Evolutionary conservation across 2,113 vertebrate species (phyloP).

Genomic region (Ictalurus furcatus): DNA sequence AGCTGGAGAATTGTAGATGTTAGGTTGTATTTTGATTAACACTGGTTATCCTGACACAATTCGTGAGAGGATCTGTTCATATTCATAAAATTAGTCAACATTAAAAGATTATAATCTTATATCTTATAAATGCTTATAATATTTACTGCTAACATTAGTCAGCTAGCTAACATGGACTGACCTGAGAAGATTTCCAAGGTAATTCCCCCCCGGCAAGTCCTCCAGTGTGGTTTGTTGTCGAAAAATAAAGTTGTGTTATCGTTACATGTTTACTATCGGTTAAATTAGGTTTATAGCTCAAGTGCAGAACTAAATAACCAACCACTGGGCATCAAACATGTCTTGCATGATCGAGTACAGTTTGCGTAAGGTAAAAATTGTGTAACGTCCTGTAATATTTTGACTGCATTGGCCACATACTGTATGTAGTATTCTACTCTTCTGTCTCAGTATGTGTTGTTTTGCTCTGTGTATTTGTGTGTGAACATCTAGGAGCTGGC

Average conservation of each 20-base stretch:
- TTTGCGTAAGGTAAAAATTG: background rate
- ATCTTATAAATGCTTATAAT: background rate
- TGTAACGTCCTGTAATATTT: background rate
- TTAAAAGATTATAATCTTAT: background rate
- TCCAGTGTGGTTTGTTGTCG: background rate
- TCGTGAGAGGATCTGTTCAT: background rate
- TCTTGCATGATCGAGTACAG: background rate
- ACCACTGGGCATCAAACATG: background rate
- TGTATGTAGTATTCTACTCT: background rate
- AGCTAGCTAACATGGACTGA: background rate
- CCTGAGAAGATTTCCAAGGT: background rate
- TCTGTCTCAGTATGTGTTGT: slow-evolving; percentile 9
- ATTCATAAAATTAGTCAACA: background rate
- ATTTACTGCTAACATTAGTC: background rate
- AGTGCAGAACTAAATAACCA: background rate
- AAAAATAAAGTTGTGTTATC: background rate
- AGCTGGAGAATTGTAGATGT: too few relatives aligned
- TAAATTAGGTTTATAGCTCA: background rate
- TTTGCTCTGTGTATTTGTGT: background rate
- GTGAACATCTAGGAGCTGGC: slow-evolving; percentile 80
- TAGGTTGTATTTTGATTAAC: background rate
- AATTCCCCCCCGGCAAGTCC: too few relatives aligned
- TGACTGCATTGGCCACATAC: background rate
- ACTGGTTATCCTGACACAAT: background rate
- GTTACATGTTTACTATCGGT: background rate